Conservation (phyloP, 2,113 vertebrate species). For the Passer montanus region DNA sequence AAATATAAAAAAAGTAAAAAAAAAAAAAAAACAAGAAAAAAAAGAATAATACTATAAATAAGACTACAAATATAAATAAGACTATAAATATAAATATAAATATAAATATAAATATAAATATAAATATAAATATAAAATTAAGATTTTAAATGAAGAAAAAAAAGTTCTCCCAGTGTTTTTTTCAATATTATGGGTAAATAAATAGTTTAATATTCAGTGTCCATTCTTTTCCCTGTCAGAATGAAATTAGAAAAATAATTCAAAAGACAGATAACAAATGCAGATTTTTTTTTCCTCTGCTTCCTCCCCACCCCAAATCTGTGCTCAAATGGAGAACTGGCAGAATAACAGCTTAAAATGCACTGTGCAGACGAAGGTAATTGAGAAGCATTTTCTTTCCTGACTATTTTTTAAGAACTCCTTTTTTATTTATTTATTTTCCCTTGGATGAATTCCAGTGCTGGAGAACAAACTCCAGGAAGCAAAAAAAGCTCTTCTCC, state of each 20-base stretch:
- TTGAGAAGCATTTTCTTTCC: background rate
- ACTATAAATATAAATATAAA: too few relatives aligned
- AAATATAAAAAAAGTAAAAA: background rate
- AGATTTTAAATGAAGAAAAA: background rate
- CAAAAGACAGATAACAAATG: background rate
- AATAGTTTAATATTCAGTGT: background rate
- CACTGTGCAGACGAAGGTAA: background rate
- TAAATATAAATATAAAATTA: too few relatives aligned
- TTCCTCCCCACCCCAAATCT: background rate
- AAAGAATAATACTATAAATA: too few relatives aligned
- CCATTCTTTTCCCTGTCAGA: background rate
- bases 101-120: background rate
- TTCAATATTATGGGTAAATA: background rate
- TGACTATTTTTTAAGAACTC: background rate
- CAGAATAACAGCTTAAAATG: background rate
- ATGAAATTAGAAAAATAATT: background rate
- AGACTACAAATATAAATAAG: too few relatives aligned
- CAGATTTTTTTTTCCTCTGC: background rate
- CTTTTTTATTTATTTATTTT: background rate
- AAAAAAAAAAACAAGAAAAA: too few relatives aligned
- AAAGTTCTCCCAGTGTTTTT: background rate
- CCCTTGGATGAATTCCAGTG: background rate
- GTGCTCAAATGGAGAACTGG: background rate
- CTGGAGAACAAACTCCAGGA: background rate
- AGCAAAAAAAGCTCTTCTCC: background rate